Evolutionary conservation across 1,140 invertebrate genomes (phyloP), one percentile per base, ranked within the genome.

Genomic region (Drosophila nikananu): DNA sequence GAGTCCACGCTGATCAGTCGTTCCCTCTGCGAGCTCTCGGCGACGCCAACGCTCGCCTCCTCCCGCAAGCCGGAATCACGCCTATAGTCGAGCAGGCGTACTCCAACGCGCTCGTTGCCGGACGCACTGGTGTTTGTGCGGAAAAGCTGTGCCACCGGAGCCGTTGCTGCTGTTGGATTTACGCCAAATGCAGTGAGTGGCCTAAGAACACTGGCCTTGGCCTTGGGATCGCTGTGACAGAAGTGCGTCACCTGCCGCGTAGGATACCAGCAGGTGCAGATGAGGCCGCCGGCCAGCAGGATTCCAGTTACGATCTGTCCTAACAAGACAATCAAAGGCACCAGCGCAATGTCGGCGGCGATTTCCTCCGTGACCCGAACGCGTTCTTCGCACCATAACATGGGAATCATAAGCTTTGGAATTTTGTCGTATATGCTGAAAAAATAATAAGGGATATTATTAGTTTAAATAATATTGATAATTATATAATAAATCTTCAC

Each of bases 341-440:
- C 91, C 21, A 93, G 58, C 0, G 64, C 68, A 37, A 93, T 76
- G 27, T 86, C 78, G 9, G 93, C 78, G 0, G 94, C 93, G 15
- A 95, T 92, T 3, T 95, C 93, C 4, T 94, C 94, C 2, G 94
- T 93, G 1, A 97, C 94, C 12, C 93, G 93, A 2, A 95, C 96
- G 17, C 94, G 93, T 80, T 97, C 94, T 68, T 96, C 94, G 76
- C 97, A 96, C 96, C 96, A 97, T 64, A 97, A 94, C 61, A 97
- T 94, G 2, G 97, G 97, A 77, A 97, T 95, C 91, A 96, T 95
- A 41, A 96, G 94, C 46, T 92, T 94, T 2, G 96, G 96, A 1
- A 96, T 94, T 23, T 96, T 92, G 32, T 94, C 93, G 83, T 95
- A 96, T 19, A 96, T 78, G 15, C 96, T 97, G 93, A 41, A 93